A percentile compares a stretch with the other conserved stretches of the same genome.
These are phyloP conservation scores for Piliocolobus tephrosceles DNA, from an alignment of 2,113 vertebrate species.

Conservation along the genomic window DNA sequence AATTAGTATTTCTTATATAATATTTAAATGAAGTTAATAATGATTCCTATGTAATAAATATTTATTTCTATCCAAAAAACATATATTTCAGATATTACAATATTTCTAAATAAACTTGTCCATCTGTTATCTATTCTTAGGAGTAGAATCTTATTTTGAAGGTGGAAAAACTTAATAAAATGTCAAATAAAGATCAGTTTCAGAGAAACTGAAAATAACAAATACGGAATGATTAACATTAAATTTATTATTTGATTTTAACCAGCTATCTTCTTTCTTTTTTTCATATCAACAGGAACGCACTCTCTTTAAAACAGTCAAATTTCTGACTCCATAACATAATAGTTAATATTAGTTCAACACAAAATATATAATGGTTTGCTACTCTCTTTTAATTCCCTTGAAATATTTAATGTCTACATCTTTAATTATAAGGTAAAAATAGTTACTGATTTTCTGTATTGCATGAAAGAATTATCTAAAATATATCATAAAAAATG, in stretches of 20 bases:
- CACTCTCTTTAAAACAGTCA: background rate
- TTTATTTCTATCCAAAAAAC: background rate
- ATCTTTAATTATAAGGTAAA: background rate
- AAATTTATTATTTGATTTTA: background rate
- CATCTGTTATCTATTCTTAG: background rate
- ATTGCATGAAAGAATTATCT: background rate
- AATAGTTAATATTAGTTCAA: background rate
- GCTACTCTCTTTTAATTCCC: background rate
- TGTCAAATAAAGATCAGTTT: background rate
- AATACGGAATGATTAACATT: background rate
- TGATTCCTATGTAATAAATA: background rate
- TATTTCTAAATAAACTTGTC: background rate
- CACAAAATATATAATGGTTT: background rate
- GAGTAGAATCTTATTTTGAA: background rate
- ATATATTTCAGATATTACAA: background rate
- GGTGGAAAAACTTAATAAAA: constrained; percentile 10
- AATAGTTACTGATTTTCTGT: background rate
- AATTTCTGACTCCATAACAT: background rate
- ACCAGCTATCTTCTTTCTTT: background rate
- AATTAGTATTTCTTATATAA: background rate
- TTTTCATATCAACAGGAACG: background rate
- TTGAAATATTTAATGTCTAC: background rate
- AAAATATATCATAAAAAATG: background rate
- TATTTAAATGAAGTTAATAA: background rate
- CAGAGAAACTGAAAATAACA: background rate